Base-by-base conservation (phyloP, 1,140 invertebrate species). In the Drosophila lacteicornis region DNA sequence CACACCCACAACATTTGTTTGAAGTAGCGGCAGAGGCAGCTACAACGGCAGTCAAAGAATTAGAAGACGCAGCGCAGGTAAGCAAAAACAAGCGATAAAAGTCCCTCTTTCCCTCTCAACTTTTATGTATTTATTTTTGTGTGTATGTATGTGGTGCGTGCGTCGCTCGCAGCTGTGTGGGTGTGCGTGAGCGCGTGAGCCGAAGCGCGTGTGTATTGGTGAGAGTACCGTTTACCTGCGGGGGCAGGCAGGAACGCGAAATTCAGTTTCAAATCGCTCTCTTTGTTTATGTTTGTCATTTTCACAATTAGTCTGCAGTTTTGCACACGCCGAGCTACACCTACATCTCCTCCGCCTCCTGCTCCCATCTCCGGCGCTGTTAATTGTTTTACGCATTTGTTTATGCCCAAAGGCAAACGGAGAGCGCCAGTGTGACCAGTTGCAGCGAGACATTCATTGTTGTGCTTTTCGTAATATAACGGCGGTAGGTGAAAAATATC, bases 231-330 rank as follows among this genome's bases (percentile, higher is more conserved):
- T 79, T 71, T 83, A 66, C 76, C 67, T 71, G 63, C 63, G 58
- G 30, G 42, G 42, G 42, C 11, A 22, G 27, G 33, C 43, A 58
- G 43, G 17, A 27, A 33, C 12, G 36, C 58, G 33, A 56, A 43
- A 43, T 70, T 75, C 30, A 4, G 15, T 79, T 43, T 53, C 25
- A 51, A 68, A 46, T 53, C 51, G 57, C 68, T 78, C 57, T 55
- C 69, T 73, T 84, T 85, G 86, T 88, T 85, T 85, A 86, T 86
- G 82, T 84, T 84, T 85, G 62, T 66, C 63, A 59, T 68, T 67
- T 55, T 47, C 63, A 79, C 66, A 79, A 80, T 88, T 80, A 80
- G 57, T 70, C 75, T 65, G 83, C 82, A 80, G 27, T 77, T 82
- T 84, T 82, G 36, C 55, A 63, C 59, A 38, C 73, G 45, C 46